Conservation (phyloP, 2,113 vertebrate species). For the Xerus inauris region DNA sequence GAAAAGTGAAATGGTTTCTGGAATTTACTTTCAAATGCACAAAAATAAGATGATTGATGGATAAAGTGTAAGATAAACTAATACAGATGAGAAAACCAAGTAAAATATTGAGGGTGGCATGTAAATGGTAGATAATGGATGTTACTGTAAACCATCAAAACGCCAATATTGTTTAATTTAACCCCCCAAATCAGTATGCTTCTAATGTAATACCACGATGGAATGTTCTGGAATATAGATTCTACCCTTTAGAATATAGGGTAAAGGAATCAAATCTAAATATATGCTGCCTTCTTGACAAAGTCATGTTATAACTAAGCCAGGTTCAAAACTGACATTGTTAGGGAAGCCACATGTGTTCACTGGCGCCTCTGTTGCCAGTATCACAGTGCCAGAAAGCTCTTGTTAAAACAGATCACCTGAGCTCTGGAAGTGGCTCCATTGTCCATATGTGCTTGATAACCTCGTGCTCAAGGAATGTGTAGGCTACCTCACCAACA, state of each 20-base stretch:
- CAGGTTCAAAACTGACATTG: neutral
- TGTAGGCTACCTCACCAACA: neutral
- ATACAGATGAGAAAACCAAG: neutral
- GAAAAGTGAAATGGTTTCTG: neutral
- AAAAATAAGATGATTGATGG: neutral
- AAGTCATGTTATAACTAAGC: neutral
- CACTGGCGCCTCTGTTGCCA: neutral
- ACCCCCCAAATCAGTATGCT: neutral
- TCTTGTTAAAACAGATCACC: neutral
- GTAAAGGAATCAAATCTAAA: conserved; percentile 14
- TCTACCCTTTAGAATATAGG: neutral
- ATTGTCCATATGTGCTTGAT: neutral
- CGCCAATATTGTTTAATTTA: conserved; percentile 23
- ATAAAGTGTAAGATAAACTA: neutral
- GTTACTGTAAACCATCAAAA: neutral
- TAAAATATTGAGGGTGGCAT: neutral
- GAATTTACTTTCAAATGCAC: neutral
- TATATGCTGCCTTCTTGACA: neutral
- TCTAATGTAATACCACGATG: neutral
- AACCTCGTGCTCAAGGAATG: neutral
- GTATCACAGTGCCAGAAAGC: neutral
- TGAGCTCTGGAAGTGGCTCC: neutral
- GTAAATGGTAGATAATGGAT: neutral
- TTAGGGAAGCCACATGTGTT: neutral
- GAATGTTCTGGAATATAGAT: neutral